These are phyloP conservation scores for Lepidothrix coronata DNA, from an alignment of 2,113 vertebrate species.

Conservation along the genomic window DNA sequence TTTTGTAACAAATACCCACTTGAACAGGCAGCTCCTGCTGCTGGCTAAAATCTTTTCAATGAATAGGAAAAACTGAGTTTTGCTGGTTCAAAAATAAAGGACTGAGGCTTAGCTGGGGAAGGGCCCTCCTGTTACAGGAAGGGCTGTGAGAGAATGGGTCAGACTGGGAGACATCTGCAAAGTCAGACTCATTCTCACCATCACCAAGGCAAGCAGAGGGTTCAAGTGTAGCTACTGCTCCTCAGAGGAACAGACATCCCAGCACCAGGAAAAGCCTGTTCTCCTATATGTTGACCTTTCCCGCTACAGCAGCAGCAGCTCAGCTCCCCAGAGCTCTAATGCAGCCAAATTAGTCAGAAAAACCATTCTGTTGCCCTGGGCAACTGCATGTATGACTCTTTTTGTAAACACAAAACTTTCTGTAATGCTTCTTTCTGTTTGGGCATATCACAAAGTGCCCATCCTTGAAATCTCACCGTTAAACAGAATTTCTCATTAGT, in stretches of 20 bases:
- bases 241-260: neutral
- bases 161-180: neutral
- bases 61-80: accelerated
- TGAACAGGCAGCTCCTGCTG: neutral
- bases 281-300: neutral
- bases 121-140: neutral
- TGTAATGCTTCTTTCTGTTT: neutral
- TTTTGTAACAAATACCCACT: neutral
- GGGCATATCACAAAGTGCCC: neutral
- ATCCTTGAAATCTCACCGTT: neutral
- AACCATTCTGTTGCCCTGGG: neutral
- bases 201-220: neutral
- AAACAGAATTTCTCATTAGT: neutral
- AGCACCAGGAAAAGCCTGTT: neutral
- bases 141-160: neutral
- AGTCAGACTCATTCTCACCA: neutral
- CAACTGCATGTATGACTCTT: neutral
- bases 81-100: neutral
- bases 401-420: neutral
- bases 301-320: neutral
- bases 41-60: neutral
- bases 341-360: conserved; percentile 6
- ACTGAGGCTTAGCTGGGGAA: neutral
- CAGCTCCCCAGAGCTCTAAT: neutral
- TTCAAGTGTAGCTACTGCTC: neutral